phyloP scores from a whole-genome alignment of 2,888 invertebrate genomes.

The Tetrapedia diversipes region DNA sequence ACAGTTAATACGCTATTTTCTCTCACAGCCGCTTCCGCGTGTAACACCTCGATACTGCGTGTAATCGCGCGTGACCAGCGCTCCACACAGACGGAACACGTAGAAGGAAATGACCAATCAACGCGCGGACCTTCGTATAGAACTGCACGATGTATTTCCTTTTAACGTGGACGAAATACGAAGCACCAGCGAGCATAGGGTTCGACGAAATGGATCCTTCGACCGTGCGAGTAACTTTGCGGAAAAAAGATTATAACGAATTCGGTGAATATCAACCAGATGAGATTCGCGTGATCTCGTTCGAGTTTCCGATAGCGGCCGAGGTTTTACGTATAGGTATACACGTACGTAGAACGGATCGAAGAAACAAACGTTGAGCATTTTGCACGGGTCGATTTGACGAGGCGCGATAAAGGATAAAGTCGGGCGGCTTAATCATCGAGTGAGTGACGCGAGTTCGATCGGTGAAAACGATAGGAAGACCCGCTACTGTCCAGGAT shows the following conservation, averaged over 20 bases:
- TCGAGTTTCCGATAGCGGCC: no score
- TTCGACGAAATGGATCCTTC: not conserved
- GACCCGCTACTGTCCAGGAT: slow-evolving; percentile 2
- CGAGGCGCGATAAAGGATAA: not conserved
- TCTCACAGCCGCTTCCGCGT: slow-evolving; percentile 67
- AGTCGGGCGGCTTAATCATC: slow-evolving; percentile 14
- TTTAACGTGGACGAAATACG: slow-evolving; percentile 35
- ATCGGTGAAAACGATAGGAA: slow-evolving; percentile 1
- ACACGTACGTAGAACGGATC: not conserved
- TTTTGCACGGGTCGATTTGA: not conserved
- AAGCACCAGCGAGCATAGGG: not conserved
- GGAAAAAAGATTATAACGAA: not conserved
- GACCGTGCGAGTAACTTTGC: not conserved
- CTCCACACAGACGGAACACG: slow-evolving; percentile 62
- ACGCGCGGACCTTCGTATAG: slow-evolving; percentile 69
- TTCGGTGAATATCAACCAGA: not conserved
- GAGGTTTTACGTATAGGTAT: not conserved
- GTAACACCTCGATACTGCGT: slow-evolving; percentile 55
- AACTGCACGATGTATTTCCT: slow-evolving; percentile 61
- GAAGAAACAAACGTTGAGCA: not conserved
- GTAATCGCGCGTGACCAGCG: slow-evolving; percentile 46
- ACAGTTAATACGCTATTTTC: slow-evolving; percentile 53
- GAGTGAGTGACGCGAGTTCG: slow-evolving; percentile 8
- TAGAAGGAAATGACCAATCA: slow-evolving; percentile 71
- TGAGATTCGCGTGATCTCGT: no score